Conservation (phyloP, 1,140 invertebrate species). For the Aethina tumida region DNA sequence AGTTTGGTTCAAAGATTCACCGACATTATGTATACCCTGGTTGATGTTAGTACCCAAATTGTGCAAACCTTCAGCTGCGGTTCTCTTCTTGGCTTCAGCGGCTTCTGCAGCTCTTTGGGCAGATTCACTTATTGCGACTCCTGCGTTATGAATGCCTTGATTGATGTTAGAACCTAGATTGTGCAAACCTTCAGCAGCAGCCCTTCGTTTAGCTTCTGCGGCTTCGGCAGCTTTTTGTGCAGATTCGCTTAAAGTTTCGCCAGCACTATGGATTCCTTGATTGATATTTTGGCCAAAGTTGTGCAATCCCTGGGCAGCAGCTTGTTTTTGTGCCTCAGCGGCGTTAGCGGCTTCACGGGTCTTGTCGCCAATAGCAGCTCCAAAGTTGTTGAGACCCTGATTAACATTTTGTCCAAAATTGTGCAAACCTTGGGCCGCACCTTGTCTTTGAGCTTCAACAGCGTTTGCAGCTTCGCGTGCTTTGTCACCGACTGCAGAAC, state of each 20-base stretch:
- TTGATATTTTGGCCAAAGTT: too few relatives aligned
- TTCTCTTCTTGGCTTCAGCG: constrained; percentile 6
- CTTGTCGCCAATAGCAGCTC: too few relatives aligned
- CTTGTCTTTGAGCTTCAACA: constrained; percentile 7
- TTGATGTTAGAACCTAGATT: constrained; percentile 9
- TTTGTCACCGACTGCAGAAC: neutral
- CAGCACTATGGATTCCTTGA: constrained; percentile 8
- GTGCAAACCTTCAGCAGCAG: constrained; percentile 12
- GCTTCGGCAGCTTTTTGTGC: constrained; percentile 10
- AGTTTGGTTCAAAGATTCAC: constrained; percentile 4
- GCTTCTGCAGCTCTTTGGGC: constrained; percentile 10
- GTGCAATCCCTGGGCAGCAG: neutral
- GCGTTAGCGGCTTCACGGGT: neutral
- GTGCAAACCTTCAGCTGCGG: constrained; percentile 4
- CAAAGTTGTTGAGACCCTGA: constrained; percentile 7
- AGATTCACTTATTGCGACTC: too few relatives aligned
- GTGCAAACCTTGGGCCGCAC: constrained; percentile 6
- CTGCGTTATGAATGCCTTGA: too few relatives aligned
- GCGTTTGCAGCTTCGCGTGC: constrained; percentile 11
- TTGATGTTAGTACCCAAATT: constrained; percentile 9
- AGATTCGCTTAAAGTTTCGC: too few relatives aligned
- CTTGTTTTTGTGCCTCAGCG: constrained; percentile 5
- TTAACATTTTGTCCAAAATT: constrained; percentile 3
- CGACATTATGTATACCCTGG: constrained; percentile 6
- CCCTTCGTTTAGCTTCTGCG: constrained; percentile 6